A percentile compares a stretch with the other conserved stretches of the same genome.
phyloP scores from a whole-genome alignment of 2,113 vertebrate genomes.

The Archilochus colubris region DNA sequence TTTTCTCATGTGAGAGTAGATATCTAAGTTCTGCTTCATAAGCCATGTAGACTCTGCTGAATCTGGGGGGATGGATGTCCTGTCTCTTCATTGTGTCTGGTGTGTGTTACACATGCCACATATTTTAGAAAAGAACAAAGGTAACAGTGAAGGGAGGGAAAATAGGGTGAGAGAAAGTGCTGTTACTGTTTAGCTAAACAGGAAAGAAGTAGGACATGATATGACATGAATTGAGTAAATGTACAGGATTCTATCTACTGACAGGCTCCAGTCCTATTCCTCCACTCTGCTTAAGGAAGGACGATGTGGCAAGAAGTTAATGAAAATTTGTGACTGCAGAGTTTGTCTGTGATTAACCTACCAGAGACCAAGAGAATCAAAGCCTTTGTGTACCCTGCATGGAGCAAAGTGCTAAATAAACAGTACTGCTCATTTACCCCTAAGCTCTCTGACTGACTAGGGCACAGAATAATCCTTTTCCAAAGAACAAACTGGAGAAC shows the following conservation, averaged over 20 bases:
- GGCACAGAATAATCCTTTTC: neutral
- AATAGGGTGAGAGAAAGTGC: neutral
- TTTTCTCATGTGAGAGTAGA: neutral
- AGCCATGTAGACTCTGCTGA: neutral
- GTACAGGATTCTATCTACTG: neutral
- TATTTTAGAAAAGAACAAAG: neutral
- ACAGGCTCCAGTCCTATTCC: neutral
- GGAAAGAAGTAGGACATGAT: neutral
- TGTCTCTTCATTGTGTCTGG: too few relatives aligned
- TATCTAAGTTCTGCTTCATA: neutral
- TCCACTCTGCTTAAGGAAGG: neutral
- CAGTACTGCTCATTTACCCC: neutral
- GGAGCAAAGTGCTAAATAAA: neutral
- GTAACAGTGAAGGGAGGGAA: neutral
- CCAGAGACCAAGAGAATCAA: neutral
- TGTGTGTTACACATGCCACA: neutral
- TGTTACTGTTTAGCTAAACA: neutral
- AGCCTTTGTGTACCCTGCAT: neutral
- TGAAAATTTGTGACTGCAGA: neutral
- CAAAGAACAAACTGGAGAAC: neutral
- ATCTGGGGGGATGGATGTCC: neutral
- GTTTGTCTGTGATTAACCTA: neutral
- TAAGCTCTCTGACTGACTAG: neutral
- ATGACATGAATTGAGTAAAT: neutral
- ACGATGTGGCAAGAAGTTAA: neutral